Conservation (phyloP, 2,113 vertebrate species). For the Brachionichthys hirsutus region DNA sequence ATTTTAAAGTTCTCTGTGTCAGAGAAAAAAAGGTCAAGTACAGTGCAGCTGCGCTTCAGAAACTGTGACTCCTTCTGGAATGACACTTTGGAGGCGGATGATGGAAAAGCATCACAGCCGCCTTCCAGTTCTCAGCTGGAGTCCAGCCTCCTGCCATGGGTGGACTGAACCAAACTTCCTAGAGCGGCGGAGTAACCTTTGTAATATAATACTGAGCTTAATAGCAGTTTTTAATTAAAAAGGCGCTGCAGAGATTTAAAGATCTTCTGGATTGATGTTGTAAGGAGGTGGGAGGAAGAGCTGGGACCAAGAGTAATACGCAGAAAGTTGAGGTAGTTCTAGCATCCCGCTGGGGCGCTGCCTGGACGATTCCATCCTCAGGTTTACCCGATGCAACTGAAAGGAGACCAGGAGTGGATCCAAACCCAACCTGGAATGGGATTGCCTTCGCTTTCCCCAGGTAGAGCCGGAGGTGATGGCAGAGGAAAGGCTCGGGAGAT, state of each 20-base stretch:
- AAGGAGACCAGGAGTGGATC: too few relatives aligned
- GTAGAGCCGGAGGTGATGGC: not conserved
- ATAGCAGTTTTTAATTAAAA: conserved; percentile 30
- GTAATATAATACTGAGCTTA: conserved; percentile 3
- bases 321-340: too few relatives aligned
- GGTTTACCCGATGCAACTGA: too few relatives aligned
- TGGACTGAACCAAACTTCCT: not conserved
- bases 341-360: too few relatives aligned
- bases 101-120: not conserved
- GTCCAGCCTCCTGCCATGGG: conserved; percentile 9
- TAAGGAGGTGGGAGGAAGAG: conserved; percentile 50
- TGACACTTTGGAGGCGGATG: conserved; percentile 17
- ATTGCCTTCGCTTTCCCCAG: conserved; percentile 1
- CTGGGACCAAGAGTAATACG: conserved; percentile 40
- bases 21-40: not conserved
- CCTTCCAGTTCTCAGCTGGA: conserved; percentile 18
- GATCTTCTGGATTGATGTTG: conserved; percentile 51
- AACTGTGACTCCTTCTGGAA: conserved; percentile 27
- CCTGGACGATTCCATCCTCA: too few relatives aligned
- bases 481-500: conserved; percentile 1
- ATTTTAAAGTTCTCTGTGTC: not conserved
- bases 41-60: conserved; percentile 5
- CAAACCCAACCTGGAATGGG: conserved; percentile 1
- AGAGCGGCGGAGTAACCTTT: not conserved
- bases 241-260: conserved; percentile 35